Base-by-base conservation (phyloP, 2,797 vertebrate species). In the Melanotaenia boesemani region DNA sequence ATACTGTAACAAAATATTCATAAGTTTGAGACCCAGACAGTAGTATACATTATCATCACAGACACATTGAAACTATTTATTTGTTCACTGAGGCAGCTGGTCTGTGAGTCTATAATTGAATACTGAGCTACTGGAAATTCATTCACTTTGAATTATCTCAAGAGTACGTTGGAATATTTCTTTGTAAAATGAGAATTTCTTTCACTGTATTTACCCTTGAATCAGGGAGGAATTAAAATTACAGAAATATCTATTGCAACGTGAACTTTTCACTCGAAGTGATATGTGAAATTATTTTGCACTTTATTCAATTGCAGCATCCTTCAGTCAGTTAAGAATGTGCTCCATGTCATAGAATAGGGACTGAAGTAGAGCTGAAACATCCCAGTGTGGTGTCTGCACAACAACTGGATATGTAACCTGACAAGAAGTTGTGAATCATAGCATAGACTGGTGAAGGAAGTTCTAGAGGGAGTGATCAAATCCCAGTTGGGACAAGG, bases 1-100 rank as follows among this genome's bases (percentile, higher is more conserved):
- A 88, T 77, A 88, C 85, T 88, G 87, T 89, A 92, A 92, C 88
- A 85, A 92, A 93, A 93, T 92, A 91, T 91, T 90, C 88, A 90
- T 86, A 88, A 74, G 76, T 85, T 91, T 89, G 79, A 84, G 81
- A 89, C 81, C 86, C 78, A 86, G 88, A 89, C 70, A 91, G 84
- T 60, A 65, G 80, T 88, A 76, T 82, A 89, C 80, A 83, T 90
- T 83, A 88, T 90, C 81, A 83, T 86, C 83, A 65, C 41, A 74
- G 64, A 77, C 76, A 75, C 79, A 82, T 77, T 70, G 56, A 72
- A 84, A 85, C 66, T 16, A 79, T 88, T 85, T 86, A 86, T 90
- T 87, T 85, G 82, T 77, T 70, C 70, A 72, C 54, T 2, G 39
- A 61, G 70, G 63, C 78, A 83, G 78, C 65, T 71, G 67, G 71